phyloP scores from a whole-genome alignment of 64 coral and sea anemone genomes.

The Pocillopora damicornis region DNA sequence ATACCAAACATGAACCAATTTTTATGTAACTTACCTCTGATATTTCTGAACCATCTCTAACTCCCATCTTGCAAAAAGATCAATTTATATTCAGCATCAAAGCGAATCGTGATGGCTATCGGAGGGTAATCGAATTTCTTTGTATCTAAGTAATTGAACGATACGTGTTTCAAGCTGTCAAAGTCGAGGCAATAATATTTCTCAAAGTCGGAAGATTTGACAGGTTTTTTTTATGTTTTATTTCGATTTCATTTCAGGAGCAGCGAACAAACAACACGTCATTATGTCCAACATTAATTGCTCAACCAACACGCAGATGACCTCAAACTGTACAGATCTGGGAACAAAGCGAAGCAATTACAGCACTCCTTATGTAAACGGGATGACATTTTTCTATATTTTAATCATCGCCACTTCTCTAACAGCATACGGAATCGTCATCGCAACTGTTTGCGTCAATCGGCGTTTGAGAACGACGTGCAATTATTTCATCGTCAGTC shows the following conservation, averaged over 20 bases:
- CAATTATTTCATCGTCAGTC: constrained; percentile 85
- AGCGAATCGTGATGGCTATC: no score
- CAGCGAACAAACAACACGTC: neutral
- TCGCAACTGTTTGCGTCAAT: constrained; percentile 39
- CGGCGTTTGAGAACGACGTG: constrained; percentile 57
- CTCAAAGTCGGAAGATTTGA: neutral
- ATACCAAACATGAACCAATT: no score
- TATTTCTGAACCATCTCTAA: no score
- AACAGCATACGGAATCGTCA: constrained; percentile 27
- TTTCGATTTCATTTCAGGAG: neutral
- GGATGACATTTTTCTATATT: constrained; percentile 25
- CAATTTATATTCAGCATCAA: no score
- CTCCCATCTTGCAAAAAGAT: no score
- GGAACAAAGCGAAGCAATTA: neutral
- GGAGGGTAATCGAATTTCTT: no score
- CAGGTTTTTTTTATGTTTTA: neutral
- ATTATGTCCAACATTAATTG: neutral
- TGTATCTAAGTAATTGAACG: no score
- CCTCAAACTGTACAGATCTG: neutral
- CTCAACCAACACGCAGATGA: neutral
- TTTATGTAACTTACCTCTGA: no score
- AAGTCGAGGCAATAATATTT: neutral
- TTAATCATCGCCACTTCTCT: constrained; percentile 42
- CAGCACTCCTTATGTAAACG: constrained; percentile 6
- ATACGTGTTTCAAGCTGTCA: neutral